A percentile compares a stretch with the other conserved stretches of the same genome.
phyloP scores from a whole-genome alignment of 2,797 vertebrate genomes.

The Sitta carolinensis region DNA sequence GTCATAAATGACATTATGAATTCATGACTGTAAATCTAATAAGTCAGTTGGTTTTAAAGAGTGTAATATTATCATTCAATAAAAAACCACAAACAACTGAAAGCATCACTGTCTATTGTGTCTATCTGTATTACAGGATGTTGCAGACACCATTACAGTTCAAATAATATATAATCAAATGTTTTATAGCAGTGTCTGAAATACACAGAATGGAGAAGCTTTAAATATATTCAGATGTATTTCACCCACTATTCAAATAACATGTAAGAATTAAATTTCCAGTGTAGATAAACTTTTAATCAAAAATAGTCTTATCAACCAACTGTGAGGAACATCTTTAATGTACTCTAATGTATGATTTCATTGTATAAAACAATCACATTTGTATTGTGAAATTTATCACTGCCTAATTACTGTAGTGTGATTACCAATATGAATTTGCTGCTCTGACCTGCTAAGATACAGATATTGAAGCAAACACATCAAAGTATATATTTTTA shows the following conservation, averaged over 20 bases:
- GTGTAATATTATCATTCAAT: conserved; percentile 70
- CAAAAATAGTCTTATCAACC: background rate
- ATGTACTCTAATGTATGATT: background rate
- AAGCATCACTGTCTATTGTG: background rate
- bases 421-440: background rate
- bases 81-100: background rate
- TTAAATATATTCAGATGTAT: background rate
- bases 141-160: background rate
- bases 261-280: background rate
- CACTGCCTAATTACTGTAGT: background rate
- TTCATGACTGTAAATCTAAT: conserved; percentile 67
- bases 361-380: background rate
- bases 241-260: background rate
- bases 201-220: background rate
- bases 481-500: conserved; percentile 22
- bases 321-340: background rate
- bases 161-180: background rate
- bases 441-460: background rate
- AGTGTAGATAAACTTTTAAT: background rate
- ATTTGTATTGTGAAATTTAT: background rate
- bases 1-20: conserved; percentile 21
- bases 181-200: background rate
- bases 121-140: background rate
- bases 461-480: background rate
- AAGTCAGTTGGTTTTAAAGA: conserved; percentile 59